Evolutionary conservation across 2,888 invertebrate species (phyloP), one percentile per base, ranked within the genome.

Genomic region (Arrhopalites spinosus): DNA sequence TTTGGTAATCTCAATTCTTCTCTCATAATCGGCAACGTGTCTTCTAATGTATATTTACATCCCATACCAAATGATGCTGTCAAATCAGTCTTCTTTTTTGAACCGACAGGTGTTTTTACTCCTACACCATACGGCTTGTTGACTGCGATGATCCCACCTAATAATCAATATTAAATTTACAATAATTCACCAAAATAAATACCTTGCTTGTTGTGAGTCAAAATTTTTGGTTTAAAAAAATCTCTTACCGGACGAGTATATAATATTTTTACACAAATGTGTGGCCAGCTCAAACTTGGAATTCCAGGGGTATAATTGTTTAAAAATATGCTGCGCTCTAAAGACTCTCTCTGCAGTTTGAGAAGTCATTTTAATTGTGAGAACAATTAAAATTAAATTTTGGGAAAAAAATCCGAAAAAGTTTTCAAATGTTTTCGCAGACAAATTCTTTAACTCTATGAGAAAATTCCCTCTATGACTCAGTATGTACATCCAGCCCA

Each of bases 41-140:
- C 79, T 67, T 80, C 75, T n/a, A 81, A 20, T 0, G 76, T 72
- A 61, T 78, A 80, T 13, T 69, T 43, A 15, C 70, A 74, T 0
- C 66, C 23, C 11, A 59, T 69, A 17, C 73, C 15, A 27, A 78
- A 78, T 25, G 20, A 23, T n/a, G 29, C 43, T 53, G 47, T 7
- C 74, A 59, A n/a, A 67, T 61, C 25, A 43, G 53, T 73, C 30
- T 56, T 27, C 72, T 45, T 20, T 0, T 64, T 15, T 47, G 5
- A 8, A 50, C 23, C 47, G 25, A 17, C 29, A 63, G 30, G 0
- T 50, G 36, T 23, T 77, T 76, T 17, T 47, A 43, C 76, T 27
- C 81, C 81, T 7, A 81, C 78, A 25, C 81, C 81, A 70, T 78
- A 80, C 1, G 81, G 81, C 25, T 81, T 81, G 61, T 81, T 81